These are phyloP conservation scores for Trachelus troglodyta DNA, from an alignment of 2,888 invertebrate genomes.

Conservation along the genomic window DNA sequence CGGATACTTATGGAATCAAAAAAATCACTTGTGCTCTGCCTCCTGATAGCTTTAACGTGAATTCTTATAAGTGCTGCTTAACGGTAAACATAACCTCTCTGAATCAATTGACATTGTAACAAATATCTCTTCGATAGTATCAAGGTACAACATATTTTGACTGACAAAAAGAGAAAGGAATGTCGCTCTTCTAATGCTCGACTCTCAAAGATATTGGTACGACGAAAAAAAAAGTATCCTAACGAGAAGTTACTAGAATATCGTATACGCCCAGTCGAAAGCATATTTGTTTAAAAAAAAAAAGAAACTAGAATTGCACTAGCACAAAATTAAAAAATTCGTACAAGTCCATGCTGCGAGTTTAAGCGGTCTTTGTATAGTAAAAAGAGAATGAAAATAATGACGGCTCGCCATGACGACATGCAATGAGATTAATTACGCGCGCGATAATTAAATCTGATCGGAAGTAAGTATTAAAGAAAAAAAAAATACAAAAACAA, in stretches of 20 bases:
- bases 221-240: not conserved
- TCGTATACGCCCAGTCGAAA: not conserved
- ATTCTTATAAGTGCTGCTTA: not conserved
- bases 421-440: constrained; percentile 37
- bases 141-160: not conserved
- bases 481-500: not conserved
- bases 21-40: no score
- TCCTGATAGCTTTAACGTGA: not conserved
- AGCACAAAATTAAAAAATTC: not conserved
- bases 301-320: constrained; percentile 1
- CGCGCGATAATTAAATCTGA: constrained; percentile 1
- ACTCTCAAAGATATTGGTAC: not conserved
- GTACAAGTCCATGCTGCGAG: not conserved
- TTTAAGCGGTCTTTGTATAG: not conserved
- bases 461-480: not conserved
- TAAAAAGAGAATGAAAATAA: constrained; percentile 11
- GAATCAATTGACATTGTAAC: not conserved
- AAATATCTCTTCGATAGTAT: not conserved
- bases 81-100: not conserved
- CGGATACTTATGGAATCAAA: no score
- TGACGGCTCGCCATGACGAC: constrained; percentile 13
- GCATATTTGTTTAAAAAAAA: constrained; percentile 6
- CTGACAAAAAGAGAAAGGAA: not conserved
- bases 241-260: not conserved
- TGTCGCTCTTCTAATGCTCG: not conserved